Base-by-base conservation (phyloP, 2,113 vertebrate genomes). In the Poecilia latipinna region DNA sequence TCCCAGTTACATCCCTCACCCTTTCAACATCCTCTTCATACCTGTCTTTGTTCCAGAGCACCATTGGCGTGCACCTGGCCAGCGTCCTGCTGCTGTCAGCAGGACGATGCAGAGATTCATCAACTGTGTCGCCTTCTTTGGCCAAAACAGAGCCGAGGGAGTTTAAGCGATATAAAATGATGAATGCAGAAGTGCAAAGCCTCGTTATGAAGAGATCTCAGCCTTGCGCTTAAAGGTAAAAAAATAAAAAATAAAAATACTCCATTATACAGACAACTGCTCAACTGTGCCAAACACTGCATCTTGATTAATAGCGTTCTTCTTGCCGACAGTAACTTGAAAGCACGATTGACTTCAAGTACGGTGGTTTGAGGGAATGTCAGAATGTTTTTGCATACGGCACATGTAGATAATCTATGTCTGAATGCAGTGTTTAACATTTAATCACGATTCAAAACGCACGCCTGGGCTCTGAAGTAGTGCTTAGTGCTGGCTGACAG, bases 401-500 rank as follows among this genome's bases (percentile, higher is more conserved):
- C 75, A 71, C 37, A 44, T 66, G 11, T 24, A 64, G 79, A 57
- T 65, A 65, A 66, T 65, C n/a, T 63, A 22, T 64, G 26, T 66
- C 26, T 76, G 70, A 54, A 32, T 51, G 69, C 57, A 63, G 28
- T 29, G 51, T 63, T 86, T 69, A 78, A 78, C 75, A 68, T 82
- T 68, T 68, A 79, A 26, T 66, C 65, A 29, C 35, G 3, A 19
- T n/a, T 70, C 80, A 71, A 70, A 67, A 65, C 19, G 19, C 37
- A 28, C 63, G 61, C 24, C 61, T 71, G 57, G 61, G 61, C 70
- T 83, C 66, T 78, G 75, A 78, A 66, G 65, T 64, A 11, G 68
- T 64, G 75, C 72, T 74, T 24, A 15, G 63, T 84, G 78, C 71
- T 61, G 65, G 69, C 73, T 88, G 85, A 80, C 90, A 90, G 91